Evolutionary conservation across 2,113 vertebrate genomes (phyloP), one percentile per base, ranked within the genome.

Genomic region (Pungitius pungitius): DNA sequence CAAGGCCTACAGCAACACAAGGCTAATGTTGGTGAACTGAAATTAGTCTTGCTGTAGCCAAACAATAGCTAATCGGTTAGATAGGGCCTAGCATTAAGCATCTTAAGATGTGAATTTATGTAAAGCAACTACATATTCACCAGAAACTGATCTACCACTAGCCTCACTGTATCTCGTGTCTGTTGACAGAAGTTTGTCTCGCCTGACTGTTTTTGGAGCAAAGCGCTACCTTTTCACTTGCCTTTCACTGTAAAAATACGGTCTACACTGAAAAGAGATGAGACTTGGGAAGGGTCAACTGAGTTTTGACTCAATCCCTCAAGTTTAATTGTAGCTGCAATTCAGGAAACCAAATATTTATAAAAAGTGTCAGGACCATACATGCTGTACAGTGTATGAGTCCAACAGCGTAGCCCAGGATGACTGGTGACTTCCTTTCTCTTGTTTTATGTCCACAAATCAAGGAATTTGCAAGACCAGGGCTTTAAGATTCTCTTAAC

Each of bases 381-480:
- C 8, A 52, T 13, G 49, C 22, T 52, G 22, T n/a, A 0, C 43
- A 54, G 40, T 37, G 20, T 72, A 12, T n/a, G 33, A 12, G 39
- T 8, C 18, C 18, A 39, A n/a, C 12, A 63, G 47, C 37, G 51
- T 10, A 62, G 27, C 22, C 4, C 64, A 40, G 65, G 66, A 79
- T 17, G 51, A n/a, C 20, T 17, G 15, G 17, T 30, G 22, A 76
- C 55, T 76, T 76, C 69, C 75, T 26, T 27, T 70, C 45, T 22
- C 58, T 59, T 22, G 43, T 73, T 75, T 61, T 43, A 68, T 30
- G 22, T 63, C 20, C 33, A 61, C 54, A 68, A 56, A 43, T 45
- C 17, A 67, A 49, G 22, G 54, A 61, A 84, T 68, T 37, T 74
- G 30, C 43, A 8, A 51, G 22, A 49, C 17, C 14, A 15, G 35